Evolutionary conservation across 2,797 vertebrate genomes (phyloP), one percentile per base, ranked within the genome.

Genomic region (Notolepis coatsorum): DNA sequence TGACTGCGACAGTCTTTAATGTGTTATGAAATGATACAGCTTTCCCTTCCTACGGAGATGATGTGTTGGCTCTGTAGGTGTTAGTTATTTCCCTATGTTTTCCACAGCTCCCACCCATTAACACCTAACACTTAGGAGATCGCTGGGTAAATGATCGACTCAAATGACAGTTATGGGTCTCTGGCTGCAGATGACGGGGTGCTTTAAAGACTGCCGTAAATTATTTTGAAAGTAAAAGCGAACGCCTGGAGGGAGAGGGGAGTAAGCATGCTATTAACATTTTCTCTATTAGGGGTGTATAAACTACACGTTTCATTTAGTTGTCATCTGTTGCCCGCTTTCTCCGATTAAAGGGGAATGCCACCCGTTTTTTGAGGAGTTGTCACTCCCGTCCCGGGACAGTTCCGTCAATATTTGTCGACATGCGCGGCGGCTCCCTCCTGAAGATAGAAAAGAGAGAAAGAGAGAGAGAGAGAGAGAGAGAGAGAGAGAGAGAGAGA

Each of bases 181-280:
- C 89, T 64, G 89, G 89, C 89, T 90, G 90, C 88, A 84, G 90
- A 90, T 92, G 91, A 93, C 88, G 70, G 91, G 82, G 68, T 69
- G 82, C 89, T 93, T 92, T 93, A 93, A 90, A 92, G 88, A 80
- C 20, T n/a, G 84, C 89, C 66, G 86, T 93, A 93, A 93, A 94
- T 94, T 93, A 93, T 88, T 89, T 89, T 89, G 89, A 92, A 92
- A 92, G 91, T 92, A 94, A 92, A 93, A 93, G 91, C 88, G 88
- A 88, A 91, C n/a, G 88, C 81, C 76, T 74, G 70, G 75, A 43
- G 75, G 79, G 77, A 71, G 83, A 68, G 73, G 78, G 75, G 81
- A 82, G 80, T 87, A 87, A 91, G 86, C 87, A 89, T 82, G 79
- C 89, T 80, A 89, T 92, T 91, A 91, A 89, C 87, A 86, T 90